These are phyloP conservation scores for Gasterosteus aculeatus DNA, from an alignment of 2,113 vertebrate genomes.

Conservation along the genomic window DNA sequence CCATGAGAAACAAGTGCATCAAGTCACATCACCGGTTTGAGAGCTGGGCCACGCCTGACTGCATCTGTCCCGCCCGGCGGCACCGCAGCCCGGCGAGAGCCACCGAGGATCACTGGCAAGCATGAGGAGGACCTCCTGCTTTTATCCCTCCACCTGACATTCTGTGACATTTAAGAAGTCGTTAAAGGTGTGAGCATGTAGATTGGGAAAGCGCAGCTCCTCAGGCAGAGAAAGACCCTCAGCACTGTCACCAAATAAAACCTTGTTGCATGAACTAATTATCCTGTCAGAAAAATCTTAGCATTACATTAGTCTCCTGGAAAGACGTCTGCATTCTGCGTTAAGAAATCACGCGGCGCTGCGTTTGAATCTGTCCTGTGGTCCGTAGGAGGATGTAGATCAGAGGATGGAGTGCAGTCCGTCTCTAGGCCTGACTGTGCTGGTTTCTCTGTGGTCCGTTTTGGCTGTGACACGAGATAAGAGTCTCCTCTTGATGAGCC, in stretches of 20 bases:
- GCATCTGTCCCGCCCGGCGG: slow-evolving; percentile 68
- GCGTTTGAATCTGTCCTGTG: slow-evolving; percentile 18
- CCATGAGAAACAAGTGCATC: slow-evolving; percentile 66
- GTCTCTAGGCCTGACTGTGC: slow-evolving; percentile 24
- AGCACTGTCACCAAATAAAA: slow-evolving; percentile 73
- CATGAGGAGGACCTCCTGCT: slow-evolving; percentile 72
- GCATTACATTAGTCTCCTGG: slow-evolving; percentile 47
- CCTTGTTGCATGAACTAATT: slow-evolving; percentile 67
- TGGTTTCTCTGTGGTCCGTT: slow-evolving; percentile 46
- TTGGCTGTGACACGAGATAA: slow-evolving; percentile 72
- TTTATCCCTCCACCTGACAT: slow-evolving; percentile 80
- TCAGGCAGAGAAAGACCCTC: slow-evolving; percentile 68
- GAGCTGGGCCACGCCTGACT: slow-evolving; percentile 79
- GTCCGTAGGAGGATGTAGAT: slow-evolving; percentile 12
- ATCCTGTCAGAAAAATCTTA: slow-evolving; percentile 59
- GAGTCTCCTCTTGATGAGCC: slow-evolving; percentile 73
- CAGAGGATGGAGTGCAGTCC: slow-evolving; percentile 38
- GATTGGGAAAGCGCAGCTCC: slow-evolving; percentile 58
- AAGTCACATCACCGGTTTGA: slow-evolving; percentile 73
- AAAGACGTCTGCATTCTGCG: slow-evolving; percentile 50
- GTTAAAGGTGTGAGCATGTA: slow-evolving; percentile 80
- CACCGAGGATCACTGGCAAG: slow-evolving; percentile 66
- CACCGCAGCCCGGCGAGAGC: slow-evolving; percentile 67
- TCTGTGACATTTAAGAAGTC: slow-evolving; percentile 85
- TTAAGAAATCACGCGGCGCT: slow-evolving; percentile 60